Percentiles rank a stretch among this genome's conserved stretches.
These are phyloP conservation scores for Hetaerina americana DNA, from an alignment of 1,140 invertebrate species.

Conservation along the genomic window DNA sequence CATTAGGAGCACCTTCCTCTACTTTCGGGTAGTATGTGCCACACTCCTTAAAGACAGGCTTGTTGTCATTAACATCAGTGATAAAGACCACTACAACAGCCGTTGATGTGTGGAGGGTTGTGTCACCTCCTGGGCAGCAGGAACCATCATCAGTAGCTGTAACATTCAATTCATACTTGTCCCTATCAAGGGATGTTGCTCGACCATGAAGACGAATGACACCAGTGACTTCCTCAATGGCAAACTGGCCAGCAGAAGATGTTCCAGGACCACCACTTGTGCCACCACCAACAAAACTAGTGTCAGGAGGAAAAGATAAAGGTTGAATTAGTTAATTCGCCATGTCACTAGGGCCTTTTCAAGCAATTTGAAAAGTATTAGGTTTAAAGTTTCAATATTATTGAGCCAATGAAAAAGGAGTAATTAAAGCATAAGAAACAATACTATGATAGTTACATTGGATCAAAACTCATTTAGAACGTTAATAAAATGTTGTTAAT, in stretches of 20 bases:
- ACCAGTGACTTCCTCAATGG: constrained; percentile 89
- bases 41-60: constrained; percentile 87
- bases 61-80: constrained; percentile 92
- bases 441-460: too few relatives aligned
- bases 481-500: too few relatives aligned
- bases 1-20: constrained; percentile 81
- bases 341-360: too few relatives aligned
- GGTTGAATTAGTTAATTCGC: too few relatives aligned
- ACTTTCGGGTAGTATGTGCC: constrained; percentile 83
- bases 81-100: constrained; percentile 95
- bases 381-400: too few relatives aligned
- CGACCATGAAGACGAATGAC: constrained; percentile 80
- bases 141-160: constrained; percentile 88
- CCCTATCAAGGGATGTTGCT: constrained; percentile 35
- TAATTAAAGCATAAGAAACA: too few relatives aligned
- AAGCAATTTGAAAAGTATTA: too few relatives aligned
- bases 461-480: too few relatives aligned
- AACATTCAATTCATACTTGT: constrained; percentile 77
- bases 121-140: constrained; percentile 75
- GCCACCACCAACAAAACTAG: constrained; percentile 73
- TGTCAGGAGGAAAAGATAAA: too few relatives aligned
- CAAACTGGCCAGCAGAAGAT: constrained; percentile 74
- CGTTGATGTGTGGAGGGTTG: constrained; percentile 78
- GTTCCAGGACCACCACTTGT: constrained; percentile 38
- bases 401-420: too few relatives aligned